Base-by-base conservation (phyloP, 2,888 invertebrate genomes). In the Heteromurus nitidus region DNA sequence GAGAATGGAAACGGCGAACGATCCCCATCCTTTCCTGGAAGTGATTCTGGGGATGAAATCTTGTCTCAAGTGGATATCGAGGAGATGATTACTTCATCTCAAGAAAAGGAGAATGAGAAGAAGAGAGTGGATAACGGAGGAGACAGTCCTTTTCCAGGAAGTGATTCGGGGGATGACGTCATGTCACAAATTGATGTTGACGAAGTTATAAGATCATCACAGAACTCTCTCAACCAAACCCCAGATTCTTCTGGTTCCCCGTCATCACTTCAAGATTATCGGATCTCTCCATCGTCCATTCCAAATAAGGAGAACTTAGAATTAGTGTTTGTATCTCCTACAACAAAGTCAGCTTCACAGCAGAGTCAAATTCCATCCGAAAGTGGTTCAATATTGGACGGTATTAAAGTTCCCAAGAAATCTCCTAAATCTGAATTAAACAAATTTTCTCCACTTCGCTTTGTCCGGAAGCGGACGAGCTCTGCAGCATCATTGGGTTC, bases 401-500 rank as follows among this genome's bases (percentile, higher is more conserved):
- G n/a, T n/a, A n/a, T n/a, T 2, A 36, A 36, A 22, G 53, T 82
- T n/a, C 82, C 85, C 1, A 76, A 55, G 3, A 84, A 83, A 64
- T 80, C 80, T 1, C 77, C 85, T 5, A 85, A 83, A 73, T 67
- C 79, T 0, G 67, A 62, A 28, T 22, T 84, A 0, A 83, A 69
- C 42, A 60, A 82, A 3, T 85, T 83, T 72, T 85, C 85, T 20
- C 85, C 85, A 18, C 60, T 85, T n/a, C 42, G 82, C 1, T 82
- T 83, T 20, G 24, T 84, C 3, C 55, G 42, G 3, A 83, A 75
- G 3, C 76, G 62, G 13, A 42, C 69, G 5, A 60, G 68, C 31
- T 64, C 80, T 2, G 75, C 62, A 28, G 72, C 83, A 20, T 67
- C 72, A 0, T 44, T 67, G 5, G 67, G 53, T 9, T 42, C 58